These are phyloP conservation scores for Irena cyanogastra DNA, from an alignment of 2,113 vertebrate species.

Conservation along the genomic window DNA sequence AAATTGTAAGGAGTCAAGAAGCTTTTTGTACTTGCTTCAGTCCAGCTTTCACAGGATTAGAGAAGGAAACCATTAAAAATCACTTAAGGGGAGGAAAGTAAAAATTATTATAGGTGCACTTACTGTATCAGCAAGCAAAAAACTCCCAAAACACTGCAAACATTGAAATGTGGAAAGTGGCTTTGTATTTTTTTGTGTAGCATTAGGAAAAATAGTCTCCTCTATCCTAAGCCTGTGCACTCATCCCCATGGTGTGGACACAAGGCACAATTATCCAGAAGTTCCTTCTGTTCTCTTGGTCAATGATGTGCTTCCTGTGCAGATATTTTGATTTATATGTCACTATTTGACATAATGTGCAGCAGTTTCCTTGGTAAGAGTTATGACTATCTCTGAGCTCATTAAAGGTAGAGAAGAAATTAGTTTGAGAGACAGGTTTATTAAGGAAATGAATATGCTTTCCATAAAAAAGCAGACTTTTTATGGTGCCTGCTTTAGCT, in stretches of 20 bases:
- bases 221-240: background rate
- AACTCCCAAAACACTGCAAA: background rate
- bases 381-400: background rate
- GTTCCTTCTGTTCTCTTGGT: background rate
- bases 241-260: background rate
- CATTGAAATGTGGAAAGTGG: background rate
- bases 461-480: background rate
- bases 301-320: background rate
- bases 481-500: background rate
- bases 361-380: background rate
- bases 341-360: background rate
- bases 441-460: background rate
- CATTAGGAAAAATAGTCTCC: background rate
- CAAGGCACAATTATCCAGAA: background rate
- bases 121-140: background rate
- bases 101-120: background rate
- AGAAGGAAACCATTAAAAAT: background rate
- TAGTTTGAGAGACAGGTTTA: background rate
- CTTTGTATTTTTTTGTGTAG: background rate
- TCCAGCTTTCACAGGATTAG: background rate
- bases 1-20: background rate
- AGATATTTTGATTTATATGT: background rate
- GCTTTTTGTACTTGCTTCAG: background rate
- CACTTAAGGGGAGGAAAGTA: background rate
- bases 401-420: background rate